These are phyloP conservation scores for Tamandua tetradactyla DNA, from an alignment of 2,797 vertebrate genomes.

Conservation along the genomic window DNA sequence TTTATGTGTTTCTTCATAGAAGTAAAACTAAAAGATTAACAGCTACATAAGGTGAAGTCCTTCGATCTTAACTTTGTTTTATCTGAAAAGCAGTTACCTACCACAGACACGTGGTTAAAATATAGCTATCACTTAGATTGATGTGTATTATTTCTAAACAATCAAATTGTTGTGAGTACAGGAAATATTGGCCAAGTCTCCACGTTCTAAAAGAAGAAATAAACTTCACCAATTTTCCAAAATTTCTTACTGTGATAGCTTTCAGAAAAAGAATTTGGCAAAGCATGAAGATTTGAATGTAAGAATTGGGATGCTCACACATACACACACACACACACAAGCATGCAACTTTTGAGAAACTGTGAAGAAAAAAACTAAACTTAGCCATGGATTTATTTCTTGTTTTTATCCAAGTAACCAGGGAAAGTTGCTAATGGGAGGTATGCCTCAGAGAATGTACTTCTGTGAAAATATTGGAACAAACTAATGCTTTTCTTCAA, in stretches of 20 bases:
- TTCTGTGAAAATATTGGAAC: conserved; percentile 72
- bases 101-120: background rate
- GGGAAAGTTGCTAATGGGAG: conserved; percentile 64
- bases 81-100: background rate
- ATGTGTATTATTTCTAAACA: conserved; percentile 50
- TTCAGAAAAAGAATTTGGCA: conserved; percentile 62
- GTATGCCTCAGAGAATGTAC: conserved; percentile 66
- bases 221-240: background rate
- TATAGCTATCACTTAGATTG: background rate
- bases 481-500: conserved; percentile 72
- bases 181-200: background rate
- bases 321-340: too few relatives aligned
- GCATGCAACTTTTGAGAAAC: conserved; percentile 37
- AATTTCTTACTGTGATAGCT: conserved; percentile 16
- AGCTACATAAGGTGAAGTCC: background rate
- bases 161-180: background rate
- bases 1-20: background rate
- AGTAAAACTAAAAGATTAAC: conserved; percentile 48
- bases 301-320: conserved; percentile 43
- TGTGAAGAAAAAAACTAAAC: conserved; percentile 68
- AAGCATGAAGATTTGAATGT: conserved; percentile 25
- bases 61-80: background rate
- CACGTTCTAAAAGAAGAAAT: background rate
- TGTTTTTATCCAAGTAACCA: conserved; percentile 69
- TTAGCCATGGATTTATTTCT: conserved; percentile 71